Evolutionary conservation across 2,113 vertebrate species (phyloP), one percentile per base, ranked within the genome.

Genomic region (Paratilapia polleni): DNA sequence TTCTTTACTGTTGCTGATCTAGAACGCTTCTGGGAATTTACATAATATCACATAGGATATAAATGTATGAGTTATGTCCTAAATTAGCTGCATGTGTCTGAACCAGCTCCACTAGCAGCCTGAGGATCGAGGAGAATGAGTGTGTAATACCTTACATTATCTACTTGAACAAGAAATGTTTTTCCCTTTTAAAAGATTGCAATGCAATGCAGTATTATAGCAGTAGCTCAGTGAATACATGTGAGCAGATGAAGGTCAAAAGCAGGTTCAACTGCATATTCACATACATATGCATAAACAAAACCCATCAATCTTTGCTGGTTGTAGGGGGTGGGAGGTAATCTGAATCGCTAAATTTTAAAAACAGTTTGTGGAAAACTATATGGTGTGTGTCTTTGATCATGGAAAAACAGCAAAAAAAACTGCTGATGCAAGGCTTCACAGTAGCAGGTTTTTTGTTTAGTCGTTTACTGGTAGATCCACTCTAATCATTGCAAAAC

Each of bases 201-300:
- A 82, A 47, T 77, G 56, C 59, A 52, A 38, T n/a, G n/a, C n/a
- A 84, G 54, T 75, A 57, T 80, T 81, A 59, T 14, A 83, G 73
- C 59, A 66, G 70, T 8, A 68, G 54, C 73, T 83, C 73, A 68
- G 66, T 77, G 79, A 68, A 77, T 59, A 75, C 9, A 75, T 74
- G 78, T 74, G 61, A 88, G 77, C 76, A 93, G 83, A 93, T 92
- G 85, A 94, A 95, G 95, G 94, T 94, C 93, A 94, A 93, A 93
- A 78, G 82, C 90, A 93, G 89, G 93, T 91, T 93, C 92, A 94
- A 88, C 88, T 89, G 43, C 89, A 94, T 90, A 86, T 84, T 89
- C 78, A 78, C 82, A 94, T 93, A 94, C 91, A 93, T 94, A 94
- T 95, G 94, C 93, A 95, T 92, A 88, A 82, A 89, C 38, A 91